phyloP scores from a whole-genome alignment of 2,888 invertebrate genomes.

The Phanerotoma sp. region DNA sequence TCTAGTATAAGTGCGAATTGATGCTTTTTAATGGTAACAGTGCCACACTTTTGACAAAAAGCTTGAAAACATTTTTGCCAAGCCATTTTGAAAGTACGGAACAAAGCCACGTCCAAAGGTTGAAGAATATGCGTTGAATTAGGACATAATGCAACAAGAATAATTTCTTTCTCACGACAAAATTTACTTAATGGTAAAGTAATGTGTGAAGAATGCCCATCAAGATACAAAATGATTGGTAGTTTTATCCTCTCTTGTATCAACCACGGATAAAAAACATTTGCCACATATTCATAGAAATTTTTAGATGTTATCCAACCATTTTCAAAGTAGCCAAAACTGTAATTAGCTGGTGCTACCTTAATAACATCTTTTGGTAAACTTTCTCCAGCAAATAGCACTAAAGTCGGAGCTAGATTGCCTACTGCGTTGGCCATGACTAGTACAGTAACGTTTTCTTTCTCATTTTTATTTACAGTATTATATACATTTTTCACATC shows the following conservation, averaged over 20 bases:
- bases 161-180: slow-evolving; percentile 1
- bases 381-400: background rate
- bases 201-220: background rate
- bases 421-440: background rate
- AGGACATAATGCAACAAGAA: background rate
- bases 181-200: background rate
- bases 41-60: slow-evolving; percentile 18
- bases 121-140: background rate
- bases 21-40: slow-evolving; percentile 16
- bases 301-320: background rate
- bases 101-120: background rate
- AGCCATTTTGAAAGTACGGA: slow-evolving; percentile 5
- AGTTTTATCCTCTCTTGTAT: background rate
- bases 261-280: background rate
- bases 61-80: slow-evolving; percentile 14
- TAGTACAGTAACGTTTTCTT: slow-evolving; percentile 1
- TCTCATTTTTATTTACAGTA: slow-evolving; percentile 18
- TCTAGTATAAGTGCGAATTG: slow-evolving; percentile 17
- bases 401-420: background rate
- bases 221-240: background rate
- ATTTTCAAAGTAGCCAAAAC: background rate
- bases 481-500: background rate
- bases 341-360: background rate
- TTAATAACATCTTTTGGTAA: background rate
- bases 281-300: background rate